A percentile compares a stretch with the other conserved stretches of the same genome.
Conservation (phyloP, 2,113 vertebrate species). For the Murina feae region DNA sequence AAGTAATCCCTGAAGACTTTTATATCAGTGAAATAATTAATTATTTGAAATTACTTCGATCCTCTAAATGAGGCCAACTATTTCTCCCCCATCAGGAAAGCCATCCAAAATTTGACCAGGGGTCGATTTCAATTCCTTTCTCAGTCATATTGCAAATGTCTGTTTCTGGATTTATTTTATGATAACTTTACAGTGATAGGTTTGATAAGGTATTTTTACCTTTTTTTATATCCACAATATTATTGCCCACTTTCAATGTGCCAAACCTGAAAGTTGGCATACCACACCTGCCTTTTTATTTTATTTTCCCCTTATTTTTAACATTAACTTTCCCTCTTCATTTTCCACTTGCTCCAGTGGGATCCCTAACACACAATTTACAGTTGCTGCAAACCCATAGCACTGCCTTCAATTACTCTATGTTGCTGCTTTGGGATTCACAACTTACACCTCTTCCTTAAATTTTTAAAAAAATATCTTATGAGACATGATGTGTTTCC, state of each 20-base stretch:
- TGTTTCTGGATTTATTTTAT: background rate
- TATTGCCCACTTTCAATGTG: constrained; percentile 16
- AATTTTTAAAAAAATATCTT: constrained; percentile 70
- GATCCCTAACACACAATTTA: constrained; percentile 81
- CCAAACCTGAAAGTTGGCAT: constrained; percentile 34
- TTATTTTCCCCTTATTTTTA: constrained; percentile 73
- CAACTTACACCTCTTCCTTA: constrained; percentile 78
- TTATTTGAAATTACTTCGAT: background rate
- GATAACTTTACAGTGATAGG: background rate
- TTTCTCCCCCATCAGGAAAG: background rate
- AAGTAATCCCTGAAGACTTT: background rate
- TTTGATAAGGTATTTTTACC: background rate
- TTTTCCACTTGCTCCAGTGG: constrained; percentile 71
- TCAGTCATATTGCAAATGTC: background rate
- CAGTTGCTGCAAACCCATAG: constrained; percentile 74
- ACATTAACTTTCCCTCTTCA: constrained; percentile 70
- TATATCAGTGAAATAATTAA: background rate
- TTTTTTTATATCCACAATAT: background rate
- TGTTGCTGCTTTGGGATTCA: constrained; percentile 81
- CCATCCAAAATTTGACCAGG: background rate
- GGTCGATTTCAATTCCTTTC: constrained; percentile 19
- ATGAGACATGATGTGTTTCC: constrained; percentile 71
- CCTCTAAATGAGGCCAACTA: background rate
- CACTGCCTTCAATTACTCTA: constrained; percentile 75
- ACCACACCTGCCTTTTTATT: constrained; percentile 45